Evolutionary conservation across 2,888 invertebrate genomes (phyloP), one percentile per base, ranked within the genome.

Genomic region (Thyatira batis): DNA sequence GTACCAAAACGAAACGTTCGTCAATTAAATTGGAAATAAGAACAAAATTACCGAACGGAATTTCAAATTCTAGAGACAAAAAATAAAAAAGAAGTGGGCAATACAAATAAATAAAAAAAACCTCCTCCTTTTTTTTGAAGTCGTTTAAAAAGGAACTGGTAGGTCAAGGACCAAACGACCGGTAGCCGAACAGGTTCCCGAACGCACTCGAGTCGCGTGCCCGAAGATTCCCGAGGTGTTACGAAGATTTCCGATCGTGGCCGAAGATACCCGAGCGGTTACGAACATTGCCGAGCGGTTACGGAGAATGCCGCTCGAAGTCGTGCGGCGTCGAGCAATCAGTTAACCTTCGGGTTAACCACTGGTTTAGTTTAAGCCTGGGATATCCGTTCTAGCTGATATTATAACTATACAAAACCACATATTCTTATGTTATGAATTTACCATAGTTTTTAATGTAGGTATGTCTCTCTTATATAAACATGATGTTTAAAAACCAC

Each of bases 151-250:
- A 62, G 33, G 60, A 61, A 61, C 56, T 53, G 55, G 60, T 69
- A 63, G 67, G 75, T 76, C 77, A 75, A 75, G 76, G 71, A 72
- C 67, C 73, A 76, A 67, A 62, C 63, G 57, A 63, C 70, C 65
- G 61, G 72, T 73, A 66, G 73, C 71, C 17, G 58, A 57, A 61
- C 77, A 69, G 71, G 76, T 78, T 10, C 8, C 51, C 68, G 70
- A 70, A 8, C 30, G 20, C 20, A 0, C 6, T 49, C 69, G 70
- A 70, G 11, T 39, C 20, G 28, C 0, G 9, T 46, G 54, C 20
- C 49, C 46, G 50, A 50, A 50, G 49, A 11, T n/a, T n/a, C n/a
- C n/a, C n/a, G n/a, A n/a, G n/a, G n/a, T n/a, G n/a, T n/a, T n/a
- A n/a, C n/a, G n/a, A n/a, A n/a, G n/a, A n/a, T 44, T 52, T 60